Percentiles rank a stretch among this genome's conserved stretches.
Conservation (phyloP, 2,888 invertebrate species). For the Oxycera nigricornis region DNA sequence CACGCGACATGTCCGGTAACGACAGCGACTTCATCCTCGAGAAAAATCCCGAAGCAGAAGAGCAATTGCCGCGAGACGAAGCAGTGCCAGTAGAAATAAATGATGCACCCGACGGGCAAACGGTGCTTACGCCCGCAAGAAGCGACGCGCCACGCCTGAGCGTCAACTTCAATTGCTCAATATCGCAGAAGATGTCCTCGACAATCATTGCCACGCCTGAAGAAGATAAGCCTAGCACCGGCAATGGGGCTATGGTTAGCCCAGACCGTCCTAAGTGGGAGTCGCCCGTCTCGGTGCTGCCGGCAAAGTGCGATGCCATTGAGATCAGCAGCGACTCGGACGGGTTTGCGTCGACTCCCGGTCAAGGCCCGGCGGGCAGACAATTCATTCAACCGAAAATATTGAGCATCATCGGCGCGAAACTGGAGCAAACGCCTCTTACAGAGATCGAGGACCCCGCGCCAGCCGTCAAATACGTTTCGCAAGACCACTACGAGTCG, state of each 20-base stretch:
- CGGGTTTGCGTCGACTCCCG: not conserved
- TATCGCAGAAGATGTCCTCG: constrained; percentile 10
- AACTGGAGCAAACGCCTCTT: constrained; percentile 49
- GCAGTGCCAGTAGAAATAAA: not conserved
- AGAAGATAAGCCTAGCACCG: not conserved
- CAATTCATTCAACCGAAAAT: constrained; percentile 50
- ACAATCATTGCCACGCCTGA: not conserved
- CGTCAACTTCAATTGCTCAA: constrained; percentile 15
- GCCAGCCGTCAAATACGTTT: constrained; percentile 48
- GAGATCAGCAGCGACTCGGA: constrained; percentile 30
- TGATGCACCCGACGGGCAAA: not conserved
- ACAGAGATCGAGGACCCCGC: constrained; percentile 54
- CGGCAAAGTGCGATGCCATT: constrained; percentile 1
- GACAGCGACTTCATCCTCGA: constrained; percentile 50
- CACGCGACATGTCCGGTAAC: constrained; percentile 52
- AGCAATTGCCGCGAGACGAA: not conserved
- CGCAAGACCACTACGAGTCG: constrained; percentile 57
- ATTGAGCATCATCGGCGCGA: constrained; percentile 39
- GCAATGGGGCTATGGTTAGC: not conserved
- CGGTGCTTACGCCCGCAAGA: too few species aligned
- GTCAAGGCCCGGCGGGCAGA: constrained; percentile 28
- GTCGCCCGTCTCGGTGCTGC: not conserved
- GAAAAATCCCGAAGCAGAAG: too few species aligned
- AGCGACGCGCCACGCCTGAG: not conserved
- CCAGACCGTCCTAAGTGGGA: not conserved